Conservation (phyloP, 2,797 vertebrate species). For the Pipistrellus nathusii region DNA sequence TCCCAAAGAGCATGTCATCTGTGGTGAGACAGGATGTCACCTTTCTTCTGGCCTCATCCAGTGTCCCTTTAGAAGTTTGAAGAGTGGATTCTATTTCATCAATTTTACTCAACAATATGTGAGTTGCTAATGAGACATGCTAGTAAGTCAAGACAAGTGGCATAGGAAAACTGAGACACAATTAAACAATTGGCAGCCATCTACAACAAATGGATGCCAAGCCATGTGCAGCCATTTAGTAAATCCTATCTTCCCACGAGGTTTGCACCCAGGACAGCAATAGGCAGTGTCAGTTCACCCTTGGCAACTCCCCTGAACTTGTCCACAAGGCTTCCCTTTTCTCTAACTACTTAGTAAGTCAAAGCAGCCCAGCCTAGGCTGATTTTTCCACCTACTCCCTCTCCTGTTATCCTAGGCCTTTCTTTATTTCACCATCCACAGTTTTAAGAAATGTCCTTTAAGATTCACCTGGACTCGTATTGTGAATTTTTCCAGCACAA, state of each 20-base stretch:
- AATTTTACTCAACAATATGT: neutral
- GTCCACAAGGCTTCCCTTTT: neutral
- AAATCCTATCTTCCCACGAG: neutral
- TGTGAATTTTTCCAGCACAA: neutral
- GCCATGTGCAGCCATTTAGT: neutral
- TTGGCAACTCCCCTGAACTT: neutral
- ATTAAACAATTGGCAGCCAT: neutral
- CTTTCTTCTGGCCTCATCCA: neutral
- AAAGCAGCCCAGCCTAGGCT: neutral
- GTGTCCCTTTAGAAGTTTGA: constrained; percentile 5
- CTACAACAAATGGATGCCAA: neutral
- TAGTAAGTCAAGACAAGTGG: neutral
- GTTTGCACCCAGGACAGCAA: neutral
- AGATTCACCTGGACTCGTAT: neutral
- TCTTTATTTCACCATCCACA: neutral
- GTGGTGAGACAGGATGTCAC: neutral
- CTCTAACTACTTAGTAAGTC: neutral
- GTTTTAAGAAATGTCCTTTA: neutral
- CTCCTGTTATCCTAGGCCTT: neutral
- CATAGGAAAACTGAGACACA: neutral
- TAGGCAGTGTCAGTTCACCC: neutral
- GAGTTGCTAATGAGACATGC: neutral
- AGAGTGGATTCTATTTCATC: neutral
- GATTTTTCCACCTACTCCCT: neutral
- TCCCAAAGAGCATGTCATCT: constrained; percentile 28